Percentiles rank a stretch among this genome's conserved stretches.
These are phyloP conservation scores for Furcifer pardalis DNA, from an alignment of 2,797 vertebrate species.

Conservation along the genomic window DNA sequence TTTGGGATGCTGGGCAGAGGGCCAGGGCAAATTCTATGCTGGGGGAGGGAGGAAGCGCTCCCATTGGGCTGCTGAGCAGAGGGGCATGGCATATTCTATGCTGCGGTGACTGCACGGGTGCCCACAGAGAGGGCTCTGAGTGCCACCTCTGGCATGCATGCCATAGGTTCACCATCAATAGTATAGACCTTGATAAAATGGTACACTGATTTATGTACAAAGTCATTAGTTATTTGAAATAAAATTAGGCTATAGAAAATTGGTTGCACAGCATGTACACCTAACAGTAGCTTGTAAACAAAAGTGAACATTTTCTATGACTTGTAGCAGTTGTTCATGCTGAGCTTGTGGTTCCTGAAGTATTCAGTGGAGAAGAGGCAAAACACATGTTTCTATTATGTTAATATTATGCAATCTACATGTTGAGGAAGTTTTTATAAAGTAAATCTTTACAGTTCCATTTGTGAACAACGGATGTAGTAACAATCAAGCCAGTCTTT, in stretches of 20 bases:
- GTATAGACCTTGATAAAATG: conserved; percentile 57
- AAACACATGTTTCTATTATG: conserved; percentile 51
- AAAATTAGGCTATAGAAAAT: conserved; percentile 57
- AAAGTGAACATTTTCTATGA: conserved; percentile 62
- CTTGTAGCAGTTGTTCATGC: conserved; percentile 40
- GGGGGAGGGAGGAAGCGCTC: too few relatives aligned
- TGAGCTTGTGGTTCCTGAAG: conserved; percentile 57
- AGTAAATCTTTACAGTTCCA: conserved; percentile 67
- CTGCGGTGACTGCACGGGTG: too few relatives aligned
- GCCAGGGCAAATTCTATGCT: too few relatives aligned
- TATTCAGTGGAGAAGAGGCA: conserved; percentile 56
- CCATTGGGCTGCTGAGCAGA: too few relatives aligned
- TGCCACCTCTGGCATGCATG: too few relatives aligned
- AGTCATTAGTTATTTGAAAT: conserved; percentile 59
- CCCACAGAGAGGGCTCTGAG: too few relatives aligned
- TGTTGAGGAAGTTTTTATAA: conserved; percentile 67
- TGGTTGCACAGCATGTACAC: conserved; percentile 58
- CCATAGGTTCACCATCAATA: too few relatives aligned
- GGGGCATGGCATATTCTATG: too few relatives aligned
- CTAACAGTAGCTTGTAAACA: conserved; percentile 57
- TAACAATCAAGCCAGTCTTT: conserved; percentile 13
- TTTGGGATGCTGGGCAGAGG: too few relatives aligned
- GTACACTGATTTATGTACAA: conserved; percentile 56
- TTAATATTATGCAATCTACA: conserved; percentile 63
- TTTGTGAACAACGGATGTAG: conserved; percentile 64